Conservation (phyloP, 2,888 invertebrate genomes). For the Lumbricus terrestris region DNA sequence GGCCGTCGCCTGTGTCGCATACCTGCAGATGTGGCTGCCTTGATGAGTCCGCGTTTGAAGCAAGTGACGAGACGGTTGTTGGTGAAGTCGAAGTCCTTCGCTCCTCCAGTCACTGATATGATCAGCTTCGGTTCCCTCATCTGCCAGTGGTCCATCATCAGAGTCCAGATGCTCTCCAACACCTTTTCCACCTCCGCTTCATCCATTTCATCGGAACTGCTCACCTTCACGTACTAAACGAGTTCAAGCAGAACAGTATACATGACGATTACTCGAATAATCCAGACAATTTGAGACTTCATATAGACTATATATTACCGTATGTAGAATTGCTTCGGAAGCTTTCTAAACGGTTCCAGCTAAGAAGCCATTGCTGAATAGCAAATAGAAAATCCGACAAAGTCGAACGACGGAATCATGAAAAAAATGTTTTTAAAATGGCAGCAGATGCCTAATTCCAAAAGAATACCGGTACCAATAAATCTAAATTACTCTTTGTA, state of each 20-base stretch:
- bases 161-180: slow-evolving; percentile 44
- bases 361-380: too few relatives aligned
- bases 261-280: background rate
- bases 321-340: too few relatives aligned
- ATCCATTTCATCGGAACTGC: slow-evolving; percentile 6
- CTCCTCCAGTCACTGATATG: slow-evolving; percentile 59
- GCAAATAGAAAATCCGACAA: too few relatives aligned
- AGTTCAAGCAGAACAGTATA: background rate
- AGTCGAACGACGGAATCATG: too few relatives aligned
- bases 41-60: slow-evolving; percentile 52
- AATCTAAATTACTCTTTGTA: too few relatives aligned
- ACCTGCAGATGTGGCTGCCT: slow-evolving; percentile 57
- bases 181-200: background rate
- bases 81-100: slow-evolving; percentile 53
- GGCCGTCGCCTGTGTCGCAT: too few relatives aligned
- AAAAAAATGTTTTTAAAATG: too few relatives aligned
- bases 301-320: too few relatives aligned
- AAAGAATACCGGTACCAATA: too few relatives aligned
- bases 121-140: slow-evolving; percentile 54
- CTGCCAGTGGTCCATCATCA: slow-evolving; percentile 53
- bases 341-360: too few relatives aligned
- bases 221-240: slow-evolving; percentile 36
- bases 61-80: slow-evolving; percentile 44
- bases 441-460: too few relatives aligned
- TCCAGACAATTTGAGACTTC: too few relatives aligned